Percentiles rank a stretch among this genome's conserved stretches.
Evolutionary conservation across 1,140 invertebrate genomes (phyloP).

Genomic region (Drosophila bocki): DNA sequence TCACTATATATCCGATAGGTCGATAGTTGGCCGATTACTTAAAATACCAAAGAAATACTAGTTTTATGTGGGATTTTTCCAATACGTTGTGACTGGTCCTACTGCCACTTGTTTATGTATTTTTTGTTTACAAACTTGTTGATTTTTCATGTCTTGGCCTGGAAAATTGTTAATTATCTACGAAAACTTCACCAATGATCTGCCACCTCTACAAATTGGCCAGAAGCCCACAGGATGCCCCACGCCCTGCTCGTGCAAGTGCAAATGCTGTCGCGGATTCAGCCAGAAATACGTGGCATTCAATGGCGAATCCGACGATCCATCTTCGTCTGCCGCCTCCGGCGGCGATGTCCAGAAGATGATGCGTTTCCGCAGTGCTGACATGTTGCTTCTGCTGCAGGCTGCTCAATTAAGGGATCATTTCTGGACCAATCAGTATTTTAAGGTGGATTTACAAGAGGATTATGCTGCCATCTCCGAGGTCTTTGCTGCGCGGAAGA

Average conservation of each 20-base stretch:
- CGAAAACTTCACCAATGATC: conserved; percentile 36
- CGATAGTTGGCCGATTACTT: no score
- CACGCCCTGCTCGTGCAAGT: conserved; percentile 26
- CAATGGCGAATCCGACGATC: conserved; percentile 17
- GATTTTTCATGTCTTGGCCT: conserved; percentile 43
- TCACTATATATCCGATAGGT: neutral
- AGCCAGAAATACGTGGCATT: conserved; percentile 51
- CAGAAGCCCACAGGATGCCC: conserved; percentile 5
- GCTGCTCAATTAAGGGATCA: conserved; percentile 29
- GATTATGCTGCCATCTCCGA: conserved; percentile 19
- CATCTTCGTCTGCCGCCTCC: neutral
- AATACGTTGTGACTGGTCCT: neutral
- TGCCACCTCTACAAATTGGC: neutral
- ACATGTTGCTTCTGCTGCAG: conserved; percentile 39
- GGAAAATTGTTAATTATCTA: conserved; percentile 30
- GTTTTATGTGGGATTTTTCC: neutral
- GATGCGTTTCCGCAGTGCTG: conserved; percentile 38
- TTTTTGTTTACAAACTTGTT: conserved; percentile 30
- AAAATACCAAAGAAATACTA: neutral
- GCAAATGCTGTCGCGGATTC: conserved; percentile 44
- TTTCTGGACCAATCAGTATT: conserved; percentile 52
- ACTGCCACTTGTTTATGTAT: conserved; percentile 22
- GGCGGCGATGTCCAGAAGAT: conserved; percentile 45
- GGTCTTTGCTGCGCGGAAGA: neutral
- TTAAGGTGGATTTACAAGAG: conserved; percentile 23